A percentile compares a stretch with the other conserved stretches of the same genome.
Conservation (phyloP, 2,113 vertebrate genomes). For the Amblyopsis rosae region DNA sequence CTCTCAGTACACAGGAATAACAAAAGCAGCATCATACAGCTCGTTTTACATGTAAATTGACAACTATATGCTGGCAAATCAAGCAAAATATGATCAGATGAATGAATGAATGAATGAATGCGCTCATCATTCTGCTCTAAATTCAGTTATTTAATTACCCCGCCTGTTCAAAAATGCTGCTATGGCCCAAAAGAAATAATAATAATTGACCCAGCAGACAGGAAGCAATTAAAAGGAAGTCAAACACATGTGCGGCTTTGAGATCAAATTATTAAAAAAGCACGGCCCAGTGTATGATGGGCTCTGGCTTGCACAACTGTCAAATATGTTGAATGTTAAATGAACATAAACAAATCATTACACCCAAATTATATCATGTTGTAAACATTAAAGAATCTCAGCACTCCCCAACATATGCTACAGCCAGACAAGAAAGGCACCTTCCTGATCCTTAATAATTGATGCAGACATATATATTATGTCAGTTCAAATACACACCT, state of each 20-base stretch:
- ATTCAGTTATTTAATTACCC: constrained; percentile 69
- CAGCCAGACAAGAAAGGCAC: constrained; percentile 29
- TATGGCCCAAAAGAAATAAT: constrained; percentile 46
- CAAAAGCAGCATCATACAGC: constrained; percentile 32
- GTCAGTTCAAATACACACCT: constrained; percentile 49
- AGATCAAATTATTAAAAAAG: constrained; percentile 70
- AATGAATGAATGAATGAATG: constrained; percentile 47
- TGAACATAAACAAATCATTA: constrained; percentile 78
- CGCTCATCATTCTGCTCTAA: constrained; percentile 61
- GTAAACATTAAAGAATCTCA: constrained; percentile 61
- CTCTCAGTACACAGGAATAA: constrained; percentile 32
- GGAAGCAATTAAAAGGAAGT: constrained; percentile 80
- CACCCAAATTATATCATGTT: constrained; percentile 51
- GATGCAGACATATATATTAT: constrained; percentile 43
- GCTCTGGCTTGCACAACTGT: constrained; percentile 81
- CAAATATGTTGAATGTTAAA: constrained; percentile 76
- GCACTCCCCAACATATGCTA: constrained; percentile 15
- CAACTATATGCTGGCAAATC: constrained; percentile 42
- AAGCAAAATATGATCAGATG: constrained; percentile 61
- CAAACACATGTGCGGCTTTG: constrained; percentile 72
- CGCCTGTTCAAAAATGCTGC: constrained; percentile 48
- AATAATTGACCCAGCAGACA: constrained; percentile 74
- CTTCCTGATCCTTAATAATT: constrained; percentile 31
- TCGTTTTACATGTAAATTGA: constrained; percentile 41
- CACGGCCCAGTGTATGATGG: constrained; percentile 47